Conservation (phyloP, 2,888 invertebrate species). For the Dryococelus australis region DNA sequence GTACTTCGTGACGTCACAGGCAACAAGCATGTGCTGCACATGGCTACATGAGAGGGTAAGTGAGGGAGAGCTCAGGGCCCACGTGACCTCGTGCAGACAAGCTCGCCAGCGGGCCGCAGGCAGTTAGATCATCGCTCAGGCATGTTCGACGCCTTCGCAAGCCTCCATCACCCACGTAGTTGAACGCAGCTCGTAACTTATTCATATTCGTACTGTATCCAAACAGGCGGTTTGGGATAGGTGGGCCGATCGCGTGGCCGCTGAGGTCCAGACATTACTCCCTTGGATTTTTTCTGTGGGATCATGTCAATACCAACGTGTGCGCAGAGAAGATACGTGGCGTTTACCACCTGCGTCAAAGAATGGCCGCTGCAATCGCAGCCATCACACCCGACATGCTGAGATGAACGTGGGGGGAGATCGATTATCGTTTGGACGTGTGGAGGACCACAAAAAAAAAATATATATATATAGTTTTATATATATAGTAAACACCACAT, state of each 20-base stretch:
- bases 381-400: slow-evolving; percentile 16
- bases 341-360: not conserved
- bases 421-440: not conserved
- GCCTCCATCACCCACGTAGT: no score
- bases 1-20: no score
- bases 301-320: not conserved
- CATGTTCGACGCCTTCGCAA: no score
- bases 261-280: not conserved
- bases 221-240: not conserved
- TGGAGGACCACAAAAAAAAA: not conserved
- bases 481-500: not conserved
- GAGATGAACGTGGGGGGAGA: not conserved
- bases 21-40: no score
- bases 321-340: slow-evolving; percentile 19
- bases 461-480: not conserved
- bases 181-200: no score
- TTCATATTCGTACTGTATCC: not conserved
- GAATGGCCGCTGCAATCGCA: not conserved
- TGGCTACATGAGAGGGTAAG: no score
- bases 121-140: no score
- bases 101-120: no score
- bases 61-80: no score
- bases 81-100: no score
- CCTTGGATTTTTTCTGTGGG: not conserved
- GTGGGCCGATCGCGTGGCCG: not conserved